Conservation (phyloP, 1,140 invertebrate genomes). For the Panagrolaimus sp. region DNA sequence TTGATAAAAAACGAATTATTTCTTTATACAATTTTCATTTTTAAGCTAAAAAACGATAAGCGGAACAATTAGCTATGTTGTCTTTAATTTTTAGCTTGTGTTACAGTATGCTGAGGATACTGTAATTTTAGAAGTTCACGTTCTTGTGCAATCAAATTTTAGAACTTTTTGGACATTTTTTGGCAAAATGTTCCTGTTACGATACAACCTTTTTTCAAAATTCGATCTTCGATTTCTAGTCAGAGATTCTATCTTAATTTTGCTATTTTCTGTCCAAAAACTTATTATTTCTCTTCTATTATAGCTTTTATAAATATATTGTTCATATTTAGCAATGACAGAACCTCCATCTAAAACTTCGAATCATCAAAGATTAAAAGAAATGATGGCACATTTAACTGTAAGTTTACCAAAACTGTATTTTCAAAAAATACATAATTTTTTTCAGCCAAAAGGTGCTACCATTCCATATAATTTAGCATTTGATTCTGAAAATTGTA, state of each 20-base stretch:
- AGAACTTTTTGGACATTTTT: not conserved
- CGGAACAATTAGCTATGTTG: too few species aligned
- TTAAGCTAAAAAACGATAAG: too few species aligned
- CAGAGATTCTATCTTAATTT: not conserved
- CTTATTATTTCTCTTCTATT: not conserved
- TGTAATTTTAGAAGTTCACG: too few species aligned
- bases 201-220: not conserved
- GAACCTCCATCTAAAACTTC: constrained; percentile 53
- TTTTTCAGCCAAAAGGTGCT: constrained; percentile 46
- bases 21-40: too few species aligned
- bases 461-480: constrained; percentile 51
- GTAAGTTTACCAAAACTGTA: constrained; percentile 18
- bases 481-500: constrained; percentile 39
- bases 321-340: constrained; percentile 36
- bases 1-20: too few species aligned
- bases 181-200: constrained; percentile 4
- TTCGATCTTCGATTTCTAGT: constrained; percentile 15
- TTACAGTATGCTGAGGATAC: too few species aligned
- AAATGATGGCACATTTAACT: constrained; percentile 52
- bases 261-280: not conserved
- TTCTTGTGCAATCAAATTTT: too few species aligned
- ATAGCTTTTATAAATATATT: not conserved
- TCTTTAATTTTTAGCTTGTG: too few species aligned
- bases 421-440: constrained; percentile 38
- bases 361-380: constrained; percentile 53